Evolutionary conservation across 2,888 invertebrate genomes (phyloP), one percentile per base, ranked within the genome.

Genomic region (Ormyrus pomaceus): DNA sequence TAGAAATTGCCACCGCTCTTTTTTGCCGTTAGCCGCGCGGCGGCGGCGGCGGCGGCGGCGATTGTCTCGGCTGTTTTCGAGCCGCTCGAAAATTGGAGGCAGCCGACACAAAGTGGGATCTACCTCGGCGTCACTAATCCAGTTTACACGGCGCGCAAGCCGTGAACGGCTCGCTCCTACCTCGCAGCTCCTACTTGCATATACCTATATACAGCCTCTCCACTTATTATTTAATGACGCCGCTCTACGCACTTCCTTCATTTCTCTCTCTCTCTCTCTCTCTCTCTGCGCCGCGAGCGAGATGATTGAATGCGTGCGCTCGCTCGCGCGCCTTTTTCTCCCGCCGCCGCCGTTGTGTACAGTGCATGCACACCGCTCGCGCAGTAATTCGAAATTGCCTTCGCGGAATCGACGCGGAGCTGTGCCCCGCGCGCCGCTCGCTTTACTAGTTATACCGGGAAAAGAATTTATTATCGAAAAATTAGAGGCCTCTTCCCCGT

Each of bases 71-170:
- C 51, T 0, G 1, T 34, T 34, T 66, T 10, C 13, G n/a, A 59
- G n/a, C 58, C 50, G 74, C 46, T 50, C 56, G 62, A 81, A 84
- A 83, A 79, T 77, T 68, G 79, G 81, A 82, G 56, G 19, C 55
- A 10, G 59, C 34, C 46, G 6, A 56, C 34, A 87, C 86, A 87
- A 87, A 86, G 85, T 86, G 85, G 78, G 85, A 85, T 86, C 87
- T 85, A 86, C 86, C 85, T 84, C 85, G 84, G 86, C 86, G 86
- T 83, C 86, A 86, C 86, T 86, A 87, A 87, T 87, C 84, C 84
- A 82, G 83, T 85, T 86, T 86, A 87, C 86, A 87, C 85, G 86
- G 85, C 85, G 83, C 83, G 83, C 85, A 83, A 84, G 83, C 84
- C 84, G 84, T 84, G 86, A 85, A 85, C 85, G 83, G 83, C 81